Conservation (phyloP, 2,113 vertebrate species). For the Fregata magnificens region DNA sequence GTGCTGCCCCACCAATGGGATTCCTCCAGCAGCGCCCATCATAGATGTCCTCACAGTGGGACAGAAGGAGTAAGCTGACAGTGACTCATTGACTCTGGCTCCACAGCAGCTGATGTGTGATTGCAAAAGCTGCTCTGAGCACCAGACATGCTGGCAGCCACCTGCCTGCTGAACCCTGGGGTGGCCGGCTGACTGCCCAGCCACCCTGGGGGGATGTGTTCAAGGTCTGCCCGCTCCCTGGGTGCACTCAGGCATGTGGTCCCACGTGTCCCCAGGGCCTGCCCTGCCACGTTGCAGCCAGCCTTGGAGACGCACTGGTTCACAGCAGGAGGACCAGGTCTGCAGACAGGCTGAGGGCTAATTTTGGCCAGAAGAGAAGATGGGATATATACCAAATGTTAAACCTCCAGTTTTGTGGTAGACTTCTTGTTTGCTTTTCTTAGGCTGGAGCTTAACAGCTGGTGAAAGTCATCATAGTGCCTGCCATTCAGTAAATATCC, state of each 20-base stretch:
- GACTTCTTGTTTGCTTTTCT: neutral
- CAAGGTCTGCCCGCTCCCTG: neutral
- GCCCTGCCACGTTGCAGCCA: rapidly evolving
- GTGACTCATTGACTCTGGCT: neutral
- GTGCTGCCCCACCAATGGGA: neutral
- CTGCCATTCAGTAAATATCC: neutral
- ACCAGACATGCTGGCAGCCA: neutral
- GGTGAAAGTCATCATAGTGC: neutral
- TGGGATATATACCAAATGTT: neutral
- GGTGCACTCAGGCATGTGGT: neutral
- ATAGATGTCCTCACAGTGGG: neutral
- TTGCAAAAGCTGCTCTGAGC: neutral
- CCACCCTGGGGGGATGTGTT: too few species aligned
- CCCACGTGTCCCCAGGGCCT: rapidly evolving
- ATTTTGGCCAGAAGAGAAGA: neutral
- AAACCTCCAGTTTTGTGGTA: neutral
- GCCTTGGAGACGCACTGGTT: neutral
- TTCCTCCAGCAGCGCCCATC: neutral
- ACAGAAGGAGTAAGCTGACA: neutral
- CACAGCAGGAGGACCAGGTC: neutral
- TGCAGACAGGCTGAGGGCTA: neutral
- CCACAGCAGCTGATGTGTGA: neutral
- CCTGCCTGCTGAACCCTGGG: neutral
- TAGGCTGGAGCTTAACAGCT: neutral
- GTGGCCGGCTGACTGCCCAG: too few species aligned